These are phyloP conservation scores for Adrianichthys oophorus DNA, from an alignment of 2,797 vertebrate species.

Conservation along the genomic window DNA sequence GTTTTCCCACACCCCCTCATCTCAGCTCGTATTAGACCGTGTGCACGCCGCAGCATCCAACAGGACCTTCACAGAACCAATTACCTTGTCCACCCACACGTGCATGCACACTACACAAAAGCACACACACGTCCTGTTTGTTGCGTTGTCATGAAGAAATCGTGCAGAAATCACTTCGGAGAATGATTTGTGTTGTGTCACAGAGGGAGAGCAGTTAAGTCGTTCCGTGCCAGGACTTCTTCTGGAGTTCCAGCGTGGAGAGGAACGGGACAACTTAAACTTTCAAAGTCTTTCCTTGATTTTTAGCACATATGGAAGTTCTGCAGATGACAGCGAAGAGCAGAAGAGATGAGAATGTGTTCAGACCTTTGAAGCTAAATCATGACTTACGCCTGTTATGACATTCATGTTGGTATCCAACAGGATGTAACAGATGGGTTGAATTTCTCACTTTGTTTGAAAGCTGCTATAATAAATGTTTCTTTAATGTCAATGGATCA, in stretches of 20 bases:
- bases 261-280: conserved; percentile 37
- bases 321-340: conserved; percentile 23
- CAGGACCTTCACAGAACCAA: conserved; percentile 51
- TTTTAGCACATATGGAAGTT: conserved; percentile 2
- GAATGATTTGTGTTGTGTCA: conserved; percentile 50
- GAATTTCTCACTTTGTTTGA: conserved; percentile 6
- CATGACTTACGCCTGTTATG: conserved; percentile 7
- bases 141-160: conserved; percentile 54
- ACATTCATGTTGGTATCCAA: conserved; percentile 11
- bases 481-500: not conserved
- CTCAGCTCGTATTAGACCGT: conserved; percentile 42
- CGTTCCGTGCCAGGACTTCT: conserved; percentile 39
- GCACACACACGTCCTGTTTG: conserved; percentile 26
- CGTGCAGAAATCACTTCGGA: conserved; percentile 56
- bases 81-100: conserved; percentile 58
- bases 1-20: conserved; percentile 72
- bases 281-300: conserved; percentile 2
- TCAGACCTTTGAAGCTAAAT: conserved; percentile 22
- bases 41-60: conserved; percentile 35
- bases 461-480: conserved; percentile 1
- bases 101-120: conserved; percentile 18
- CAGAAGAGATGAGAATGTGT: conserved; percentile 2
- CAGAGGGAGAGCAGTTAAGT: conserved; percentile 46
- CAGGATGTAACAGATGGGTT: conserved; percentile 3
- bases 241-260: conserved; percentile 16